Evolutionary conservation across 2,113 vertebrate genomes (phyloP).

Genomic region (Psilopsiagon aymara): DNA sequence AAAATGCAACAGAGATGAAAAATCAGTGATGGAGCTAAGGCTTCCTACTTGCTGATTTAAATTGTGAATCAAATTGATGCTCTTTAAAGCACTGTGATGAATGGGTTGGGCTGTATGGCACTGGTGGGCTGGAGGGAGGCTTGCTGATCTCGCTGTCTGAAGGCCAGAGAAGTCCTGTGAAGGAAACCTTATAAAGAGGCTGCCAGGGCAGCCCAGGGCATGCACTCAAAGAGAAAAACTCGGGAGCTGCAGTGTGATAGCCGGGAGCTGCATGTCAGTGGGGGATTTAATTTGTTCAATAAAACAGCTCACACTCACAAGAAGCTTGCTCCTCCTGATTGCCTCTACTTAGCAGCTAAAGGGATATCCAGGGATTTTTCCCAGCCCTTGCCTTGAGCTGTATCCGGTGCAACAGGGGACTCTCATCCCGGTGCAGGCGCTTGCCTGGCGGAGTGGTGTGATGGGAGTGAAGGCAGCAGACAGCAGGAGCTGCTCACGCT

Average conservation of each 20-base stretch:
- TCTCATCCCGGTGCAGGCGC: background rate
- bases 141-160: background rate
- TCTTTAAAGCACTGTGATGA: slow-evolving; percentile 19
- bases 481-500: background rate
- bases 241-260: background rate
- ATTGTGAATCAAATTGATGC: background rate
- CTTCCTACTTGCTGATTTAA: slow-evolving; percentile 7
- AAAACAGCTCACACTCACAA: background rate
- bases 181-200: background rate
- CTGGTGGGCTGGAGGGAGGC: background rate
- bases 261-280: background rate
- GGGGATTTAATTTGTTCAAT: background rate
- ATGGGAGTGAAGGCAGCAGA: background rate
- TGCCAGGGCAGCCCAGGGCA: background rate
- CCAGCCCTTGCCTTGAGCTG: background rate
- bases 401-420: background rate
- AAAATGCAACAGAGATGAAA: background rate
- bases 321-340: background rate
- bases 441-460: background rate
- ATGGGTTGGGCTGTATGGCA: background rate
- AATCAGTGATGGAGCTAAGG: background rate
- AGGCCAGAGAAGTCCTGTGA: background rate
- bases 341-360: background rate
- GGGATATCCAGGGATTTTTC: background rate
- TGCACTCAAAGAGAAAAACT: background rate